Evolutionary conservation across 2,888 invertebrate species (phyloP), one percentile per base, ranked within the genome.

Genomic region (Metacarcinus magister): DNA sequence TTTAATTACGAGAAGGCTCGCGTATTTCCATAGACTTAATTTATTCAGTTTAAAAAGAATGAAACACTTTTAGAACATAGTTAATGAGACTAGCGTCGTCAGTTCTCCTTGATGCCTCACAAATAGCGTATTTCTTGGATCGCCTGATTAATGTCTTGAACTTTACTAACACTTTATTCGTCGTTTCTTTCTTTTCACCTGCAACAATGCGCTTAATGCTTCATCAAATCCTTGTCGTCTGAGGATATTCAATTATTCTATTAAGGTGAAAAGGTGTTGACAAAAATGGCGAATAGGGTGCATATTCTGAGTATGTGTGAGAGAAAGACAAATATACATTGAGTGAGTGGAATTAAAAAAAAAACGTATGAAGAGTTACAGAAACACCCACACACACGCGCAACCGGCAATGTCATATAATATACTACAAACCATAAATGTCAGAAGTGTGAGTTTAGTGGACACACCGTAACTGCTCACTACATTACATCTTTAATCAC

Each of bases 41-140:
- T 75, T 75, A 75, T 75, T 75, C 75, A 75, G 8, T 28, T 75
- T 28, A 75, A 75, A 75, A 75, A 75, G 28, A n/a, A 28, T n/a
- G 75, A 75, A 75, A 75, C 75, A 75, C 75, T 75, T 75, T 75
- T 75, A 8, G 75, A 75, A 75, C 75, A 28, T 28, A n/a, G 75
- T 75, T 75, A 75, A 75, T 75, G 75, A 75, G 75, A 75, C 75
- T 8, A 7, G 28, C 75, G 28, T 28, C 75, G 8, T 75, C 8
- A 10, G 75, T 75, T 75, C 75, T n/a, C 28, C 75, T 75, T 75
- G 75, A 75, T n/a, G 23, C 75, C 28, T 75, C 75, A 28, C 75
- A 75, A 75, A 75, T 75, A n/a, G 28, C n/a, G 23, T 75, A 75
- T 28, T 75, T 75, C n/a, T 75, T 75, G n/a, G 28, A 75, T 5